These are phyloP conservation scores for Psilanteris sp. DNA, from an alignment of 1,140 invertebrate genomes.

Conservation along the genomic window DNA sequence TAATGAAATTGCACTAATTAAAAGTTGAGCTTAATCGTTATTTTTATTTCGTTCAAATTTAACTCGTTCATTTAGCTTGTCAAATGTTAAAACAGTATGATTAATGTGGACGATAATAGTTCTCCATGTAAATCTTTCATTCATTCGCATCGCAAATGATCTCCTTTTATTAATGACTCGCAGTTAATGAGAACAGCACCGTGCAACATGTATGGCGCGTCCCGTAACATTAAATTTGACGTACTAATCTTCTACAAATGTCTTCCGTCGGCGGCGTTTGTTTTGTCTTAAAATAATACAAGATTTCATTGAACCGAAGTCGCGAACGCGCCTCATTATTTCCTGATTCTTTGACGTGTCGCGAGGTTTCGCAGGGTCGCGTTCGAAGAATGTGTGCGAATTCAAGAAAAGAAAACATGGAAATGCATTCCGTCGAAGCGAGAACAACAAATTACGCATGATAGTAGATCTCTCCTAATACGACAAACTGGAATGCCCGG, in stretches of 20 bases:
- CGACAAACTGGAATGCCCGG: slow-evolving; percentile 71
- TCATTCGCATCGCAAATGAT: slow-evolving; percentile 27
- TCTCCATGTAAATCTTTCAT: slow-evolving; percentile 29
- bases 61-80: slow-evolving; percentile 1
- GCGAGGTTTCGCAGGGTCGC: slow-evolving; percentile 19
- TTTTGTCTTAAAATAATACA: slow-evolving; percentile 31
- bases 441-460: slow-evolving; percentile 77
- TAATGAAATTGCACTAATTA: too few relatives aligned
- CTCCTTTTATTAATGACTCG: slow-evolving; percentile 38
- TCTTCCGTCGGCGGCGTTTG: slow-evolving; percentile 39
- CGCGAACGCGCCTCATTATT: slow-evolving; percentile 19
- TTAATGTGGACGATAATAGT: slow-evolving; percentile 34
- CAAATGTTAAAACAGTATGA: slow-evolving; percentile 30
- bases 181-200: slow-evolving; percentile 34
- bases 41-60: not conserved
- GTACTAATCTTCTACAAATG: slow-evolving; percentile 52
- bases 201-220: slow-evolving; percentile 17
- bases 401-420: slow-evolving; percentile 59
- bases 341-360: slow-evolving; percentile 18
- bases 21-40: not conserved
- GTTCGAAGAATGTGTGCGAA: slow-evolving; percentile 37
- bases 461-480: slow-evolving; percentile 78
- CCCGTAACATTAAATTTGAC: slow-evolving; percentile 42
- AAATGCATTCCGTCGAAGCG: slow-evolving; percentile 76
- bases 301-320: not conserved